Base-by-base conservation (phyloP, 2,113 vertebrate species). In the Phrynocephalus versicolor region DNA sequence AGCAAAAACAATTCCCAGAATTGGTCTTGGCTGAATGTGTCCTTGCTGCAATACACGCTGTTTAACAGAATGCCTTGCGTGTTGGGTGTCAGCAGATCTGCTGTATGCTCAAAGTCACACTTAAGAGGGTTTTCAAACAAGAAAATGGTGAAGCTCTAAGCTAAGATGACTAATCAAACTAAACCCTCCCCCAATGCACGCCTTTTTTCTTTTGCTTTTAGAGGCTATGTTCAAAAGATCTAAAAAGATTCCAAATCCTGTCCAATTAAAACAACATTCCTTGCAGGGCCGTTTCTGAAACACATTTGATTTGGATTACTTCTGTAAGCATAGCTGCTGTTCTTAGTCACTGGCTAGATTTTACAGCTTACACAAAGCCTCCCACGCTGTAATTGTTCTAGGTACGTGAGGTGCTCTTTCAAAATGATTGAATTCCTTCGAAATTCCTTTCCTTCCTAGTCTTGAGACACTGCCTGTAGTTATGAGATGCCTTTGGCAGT, bases 361-460 rank as follows among this genome's bases (percentile, higher is more conserved):
- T 27, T 0, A 0, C 1, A 60, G 73, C 33, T 82, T 19, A 25
- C 7, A 30, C 1, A 35, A 0, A 77, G 1, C 57, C 23, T 74
- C 55, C 55, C 58, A 45, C 2, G 0, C 71, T 83, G 81, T 62
- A 69, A 51, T 64, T 35, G 69, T 51, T 67, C 15, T 37, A 69
- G 62, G n/a, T 76, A 39, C 33, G 13, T 15, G 5, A 0, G 64
- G 0, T 81, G 78, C 71, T 25, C 73, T 67, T n/a, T n/a, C n/a
- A n/a, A 25, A 88, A 14, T 23, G 55, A 84, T 0, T 57, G 64
- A 18, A 1, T 3, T 45, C 55, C 25, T n/a, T 76, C 77, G 75
- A 51, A 60, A 80, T 41, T 83, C 35, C 55, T 75, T 60, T 21
- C 67, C 57, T 37, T 79, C 35, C 25, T 37, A 30, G 60, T 12